Evolutionary conservation across 92 coral and sea anemone species (phyloP).

Genomic region (Phenganax subtilis): DNA sequence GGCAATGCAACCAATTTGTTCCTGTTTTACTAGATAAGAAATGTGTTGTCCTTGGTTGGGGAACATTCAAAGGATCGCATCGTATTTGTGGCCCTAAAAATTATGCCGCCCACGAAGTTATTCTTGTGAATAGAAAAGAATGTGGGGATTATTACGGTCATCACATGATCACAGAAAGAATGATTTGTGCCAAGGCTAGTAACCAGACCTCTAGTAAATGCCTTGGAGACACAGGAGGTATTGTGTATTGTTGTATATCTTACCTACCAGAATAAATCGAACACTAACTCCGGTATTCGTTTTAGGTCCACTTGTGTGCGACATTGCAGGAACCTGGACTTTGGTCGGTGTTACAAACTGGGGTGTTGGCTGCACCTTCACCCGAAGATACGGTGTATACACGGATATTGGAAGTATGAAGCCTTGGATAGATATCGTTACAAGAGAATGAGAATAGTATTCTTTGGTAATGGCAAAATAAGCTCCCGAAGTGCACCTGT

Average conservation of each 20-base stretch:
- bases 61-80: slow-evolving; percentile 15
- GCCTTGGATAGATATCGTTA: slow-evolving; percentile 57
- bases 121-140: neutral
- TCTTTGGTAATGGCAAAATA: neutral
- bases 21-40: neutral
- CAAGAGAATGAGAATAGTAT: slow-evolving; percentile 2
- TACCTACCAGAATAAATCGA: neutral
- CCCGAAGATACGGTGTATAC: slow-evolving; percentile 70
- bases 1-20: neutral
- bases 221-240: slow-evolving; percentile 41
- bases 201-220: neutral
- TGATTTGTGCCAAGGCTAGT: slow-evolving; percentile 27
- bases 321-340: slow-evolving; percentile 67
- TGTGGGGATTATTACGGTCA: slow-evolving; percentile 22
- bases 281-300: neutral
- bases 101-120: slow-evolving; percentile 24
- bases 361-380: slow-evolving; percentile 78
- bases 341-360: slow-evolving; percentile 86
- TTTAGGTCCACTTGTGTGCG: slow-evolving; percentile 91
- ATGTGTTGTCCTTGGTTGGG: slow-evolving; percentile 38
- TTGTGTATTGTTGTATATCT: neutral
- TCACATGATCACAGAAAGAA: slow-evolving; percentile 18
- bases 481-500: neutral
- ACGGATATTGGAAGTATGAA: slow-evolving; percentile 57
- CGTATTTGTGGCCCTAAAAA: neutral